A percentile compares a stretch with the other conserved stretches of the same genome.
Evolutionary conservation across 2,113 vertebrate species (phyloP).

Genomic region (Climacteris rufus): DNA sequence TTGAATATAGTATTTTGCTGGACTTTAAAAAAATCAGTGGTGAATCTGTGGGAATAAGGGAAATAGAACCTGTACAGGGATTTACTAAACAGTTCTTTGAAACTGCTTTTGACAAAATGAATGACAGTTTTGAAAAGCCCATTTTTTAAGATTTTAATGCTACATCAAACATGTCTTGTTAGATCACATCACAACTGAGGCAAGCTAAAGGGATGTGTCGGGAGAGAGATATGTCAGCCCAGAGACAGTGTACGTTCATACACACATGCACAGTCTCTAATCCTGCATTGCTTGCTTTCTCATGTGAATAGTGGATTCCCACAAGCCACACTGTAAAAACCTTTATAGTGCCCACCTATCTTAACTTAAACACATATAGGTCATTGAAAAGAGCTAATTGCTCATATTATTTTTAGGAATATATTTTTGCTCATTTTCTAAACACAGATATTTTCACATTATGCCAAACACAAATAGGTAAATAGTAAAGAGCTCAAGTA

Average conservation of each 20-base stretch:
- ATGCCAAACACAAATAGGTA: neutral
- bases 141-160: conserved; percentile 52
- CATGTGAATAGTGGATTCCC: neutral
- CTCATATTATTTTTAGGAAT: neutral
- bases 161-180: conserved; percentile 56
- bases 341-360: neutral
- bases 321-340: neutral
- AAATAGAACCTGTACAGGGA: neutral
- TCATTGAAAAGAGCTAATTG: neutral
- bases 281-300: neutral
- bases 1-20: neutral
- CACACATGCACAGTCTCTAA: neutral
- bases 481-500: neutral
- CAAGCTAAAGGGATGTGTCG: neutral
- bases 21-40: neutral
- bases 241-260: neutral
- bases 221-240: neutral
- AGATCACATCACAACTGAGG: conserved; percentile 41
- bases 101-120: conserved; percentile 46
- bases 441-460: neutral
- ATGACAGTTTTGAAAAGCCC: conserved; percentile 50
- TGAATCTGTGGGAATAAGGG: neutral
- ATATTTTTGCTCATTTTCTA: neutral
- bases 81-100: conserved; percentile 7
- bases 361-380: neutral